These are phyloP conservation scores for Dromiciops gliroides DNA, from an alignment of 2,113 vertebrate species.

Conservation along the genomic window DNA sequence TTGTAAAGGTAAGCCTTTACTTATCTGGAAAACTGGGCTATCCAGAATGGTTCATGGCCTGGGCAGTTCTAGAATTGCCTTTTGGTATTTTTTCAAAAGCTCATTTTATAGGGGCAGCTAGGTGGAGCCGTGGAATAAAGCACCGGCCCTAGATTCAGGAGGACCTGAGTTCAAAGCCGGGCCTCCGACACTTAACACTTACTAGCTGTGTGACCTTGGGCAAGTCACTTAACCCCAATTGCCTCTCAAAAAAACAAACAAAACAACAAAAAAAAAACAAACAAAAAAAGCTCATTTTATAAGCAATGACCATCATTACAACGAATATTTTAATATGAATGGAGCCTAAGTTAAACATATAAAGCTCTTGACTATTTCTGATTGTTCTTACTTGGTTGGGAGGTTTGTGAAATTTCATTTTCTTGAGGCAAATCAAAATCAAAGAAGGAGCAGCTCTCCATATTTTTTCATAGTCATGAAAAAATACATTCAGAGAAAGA, in stretches of 20 bases:
- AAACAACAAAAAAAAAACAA: no score
- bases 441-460: neutral
- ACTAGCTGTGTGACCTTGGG: no score
- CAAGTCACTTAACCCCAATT: no score
- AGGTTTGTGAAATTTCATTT: neutral
- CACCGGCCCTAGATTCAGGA: no score
- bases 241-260: no score
- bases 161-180: no score
- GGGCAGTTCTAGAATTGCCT: neutral
- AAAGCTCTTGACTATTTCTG: neutral
- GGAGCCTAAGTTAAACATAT: neutral
- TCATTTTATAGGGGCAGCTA: no score
- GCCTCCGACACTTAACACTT: no score
- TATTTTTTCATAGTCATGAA: neutral
- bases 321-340: neutral
- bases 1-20: neutral
- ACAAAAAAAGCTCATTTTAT: no score
- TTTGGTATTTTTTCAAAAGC: neutral
- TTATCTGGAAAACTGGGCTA: constrained; percentile 16
- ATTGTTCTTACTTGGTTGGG: neutral
- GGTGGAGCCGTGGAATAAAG: no score
- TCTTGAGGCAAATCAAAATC: constrained; percentile 25
- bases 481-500: neutral
- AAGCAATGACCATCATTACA: no score
- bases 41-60: neutral